Percentiles rank a stretch among this genome's conserved stretches.
Conservation (phyloP, 2,113 vertebrate species). For the Brachyhypopomus occidentalis region DNA sequence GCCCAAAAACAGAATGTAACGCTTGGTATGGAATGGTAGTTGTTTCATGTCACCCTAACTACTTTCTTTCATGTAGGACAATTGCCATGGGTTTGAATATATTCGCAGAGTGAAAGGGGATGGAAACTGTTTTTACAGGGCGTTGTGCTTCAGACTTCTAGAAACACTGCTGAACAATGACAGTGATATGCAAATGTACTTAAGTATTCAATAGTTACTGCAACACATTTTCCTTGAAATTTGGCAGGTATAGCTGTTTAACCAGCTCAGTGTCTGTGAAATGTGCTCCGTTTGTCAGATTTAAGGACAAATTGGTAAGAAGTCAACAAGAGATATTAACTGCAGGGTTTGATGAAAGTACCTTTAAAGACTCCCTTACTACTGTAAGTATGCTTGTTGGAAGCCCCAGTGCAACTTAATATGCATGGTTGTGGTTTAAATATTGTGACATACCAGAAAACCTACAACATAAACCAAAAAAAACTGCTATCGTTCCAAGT, state of each 20-base stretch:
- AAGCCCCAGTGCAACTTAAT: not conserved
- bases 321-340: conserved; percentile 64
- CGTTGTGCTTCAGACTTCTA: conserved; percentile 77
- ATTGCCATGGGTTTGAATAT: conserved; percentile 72
- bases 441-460: not conserved
- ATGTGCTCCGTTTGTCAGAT: conserved; percentile 64
- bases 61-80: conserved; percentile 66
- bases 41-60: not conserved
- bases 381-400: conserved; percentile 58
- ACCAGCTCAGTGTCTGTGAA: not conserved
- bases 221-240: not conserved
- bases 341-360: conserved; percentile 71
- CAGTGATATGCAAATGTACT: conserved; percentile 74
- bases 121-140: conserved; percentile 88
- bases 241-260: not conserved
- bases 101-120: conserved; percentile 81
- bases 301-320: conserved; percentile 72
- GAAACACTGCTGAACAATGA: conserved; percentile 73
- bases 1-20: not conserved
- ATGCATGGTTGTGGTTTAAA: not conserved
- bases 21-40: not conserved
- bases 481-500: conserved; percentile 61
- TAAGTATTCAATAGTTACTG: not conserved
- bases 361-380: conserved; percentile 72
- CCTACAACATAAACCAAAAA: not conserved